Evolutionary conservation across 2,797 vertebrate species (phyloP).

Genomic region (Eulemur albifrons): DNA sequence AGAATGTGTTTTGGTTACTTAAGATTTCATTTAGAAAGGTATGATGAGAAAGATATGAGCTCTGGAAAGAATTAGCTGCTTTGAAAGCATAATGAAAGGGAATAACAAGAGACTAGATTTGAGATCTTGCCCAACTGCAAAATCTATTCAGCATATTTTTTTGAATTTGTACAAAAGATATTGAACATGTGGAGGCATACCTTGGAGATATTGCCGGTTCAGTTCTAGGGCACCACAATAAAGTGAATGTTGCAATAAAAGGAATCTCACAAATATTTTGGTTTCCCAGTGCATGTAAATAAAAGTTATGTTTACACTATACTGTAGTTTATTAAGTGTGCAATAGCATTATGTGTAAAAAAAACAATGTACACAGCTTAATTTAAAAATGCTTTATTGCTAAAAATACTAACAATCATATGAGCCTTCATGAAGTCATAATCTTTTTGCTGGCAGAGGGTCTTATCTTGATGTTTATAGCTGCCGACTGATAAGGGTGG

Average conservation of each 20-base stretch:
- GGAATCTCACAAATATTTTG: neutral
- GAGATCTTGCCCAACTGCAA: neutral
- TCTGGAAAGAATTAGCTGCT: neutral
- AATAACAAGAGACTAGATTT: neutral
- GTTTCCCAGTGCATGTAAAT: neutral
- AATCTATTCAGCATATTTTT: neutral
- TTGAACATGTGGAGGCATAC: neutral
- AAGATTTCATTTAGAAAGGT: neutral
- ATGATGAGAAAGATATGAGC: neutral
- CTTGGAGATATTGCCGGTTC: neutral
- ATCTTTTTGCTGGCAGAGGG: neutral
- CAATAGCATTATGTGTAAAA: neutral
- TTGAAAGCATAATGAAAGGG: neutral
- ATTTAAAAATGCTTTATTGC: neutral
- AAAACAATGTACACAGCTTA: neutral
- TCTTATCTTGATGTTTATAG: neutral
- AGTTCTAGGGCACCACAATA: neutral
- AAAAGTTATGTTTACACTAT: neutral
- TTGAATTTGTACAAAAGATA: neutral
- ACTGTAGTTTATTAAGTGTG: neutral
- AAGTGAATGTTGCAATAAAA: neutral
- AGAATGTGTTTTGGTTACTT: neutral
- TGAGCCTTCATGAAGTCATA: neutral
- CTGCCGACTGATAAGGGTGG: neutral
- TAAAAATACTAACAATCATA: neutral